Evolutionary conservation across 2,888 invertebrate species (phyloP), one percentile per base, ranked within the genome.

Genomic region (Noctua janthina): DNA sequence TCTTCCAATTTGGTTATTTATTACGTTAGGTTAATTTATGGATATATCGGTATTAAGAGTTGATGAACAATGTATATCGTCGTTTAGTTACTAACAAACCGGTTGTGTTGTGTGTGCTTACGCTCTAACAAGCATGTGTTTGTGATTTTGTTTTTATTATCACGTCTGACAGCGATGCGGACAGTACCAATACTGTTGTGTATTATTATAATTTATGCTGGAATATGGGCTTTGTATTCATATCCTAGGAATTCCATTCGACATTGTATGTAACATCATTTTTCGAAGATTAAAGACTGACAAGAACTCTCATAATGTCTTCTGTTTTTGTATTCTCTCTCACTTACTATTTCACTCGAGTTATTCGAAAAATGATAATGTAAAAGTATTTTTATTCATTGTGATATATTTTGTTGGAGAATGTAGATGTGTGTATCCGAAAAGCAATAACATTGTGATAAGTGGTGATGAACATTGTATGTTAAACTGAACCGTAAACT

Each of bases 101-200:
- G 96, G 96, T 96, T 97, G 96, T 96, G 97, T 96, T 93, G 96
- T 96, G 96, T 96, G 96, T 94, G 96, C 95, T 96, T 96, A 94
- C 93, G 94, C 93, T 92, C 95, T 96, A 96, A 96, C 96, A 95
- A 95, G 96, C 96, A 96, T 96, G 96, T 95, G 96, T 96, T 96
- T 96, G 95, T 95, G 94, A 93, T 94, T 95, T 93, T 90, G 89
- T 94, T 94, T 91, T 89, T 87, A 83, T 88, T 85, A 85, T 88
- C 82, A 79, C 84, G 88, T 90, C 88, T 84, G 86, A 68, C 81
- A 82, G 79, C 74, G 78, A 66, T 87, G 91, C 91, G 87, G 91
- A 90, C 91, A 90, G 91, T 93, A 93, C 92, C 92, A 91, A 92
- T 92, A 91, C 87, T 93, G 87, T 92, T 92, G 90, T 94, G 93